These are phyloP conservation scores for Caloenas nicobarica DNA, from an alignment of 2,113 vertebrate genomes.

Conservation along the genomic window DNA sequence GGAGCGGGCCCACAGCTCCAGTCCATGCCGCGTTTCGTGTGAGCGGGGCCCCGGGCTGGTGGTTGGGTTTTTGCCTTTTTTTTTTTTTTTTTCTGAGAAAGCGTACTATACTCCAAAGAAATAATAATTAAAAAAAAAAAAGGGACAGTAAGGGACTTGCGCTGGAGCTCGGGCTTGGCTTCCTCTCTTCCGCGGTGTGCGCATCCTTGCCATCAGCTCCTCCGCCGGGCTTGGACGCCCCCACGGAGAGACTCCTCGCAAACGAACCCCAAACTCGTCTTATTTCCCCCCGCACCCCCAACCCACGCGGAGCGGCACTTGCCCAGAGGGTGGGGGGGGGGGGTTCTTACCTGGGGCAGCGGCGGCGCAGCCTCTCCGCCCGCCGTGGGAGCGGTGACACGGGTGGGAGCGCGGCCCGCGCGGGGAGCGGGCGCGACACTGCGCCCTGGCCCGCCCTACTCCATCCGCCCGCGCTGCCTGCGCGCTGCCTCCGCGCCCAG, in stretches of 20 bases:
- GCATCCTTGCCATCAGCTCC: background rate
- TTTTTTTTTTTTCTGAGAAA: background rate
- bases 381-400: slow-evolving; percentile 24
- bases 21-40: background rate
- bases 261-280: background rate
- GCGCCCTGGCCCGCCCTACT: slow-evolving; percentile 31
- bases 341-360: slow-evolving; percentile 20
- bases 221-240: background rate
- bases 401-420: background rate
- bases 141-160: background rate
- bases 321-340: background rate
- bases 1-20: background rate
- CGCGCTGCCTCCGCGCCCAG: slow-evolving; percentile 69
- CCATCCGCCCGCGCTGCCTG: slow-evolving; percentile 27
- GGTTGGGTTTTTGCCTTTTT: fast-evolving
- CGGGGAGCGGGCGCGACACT: background rate
- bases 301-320: background rate
- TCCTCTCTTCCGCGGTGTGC: background rate
- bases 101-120: background rate
- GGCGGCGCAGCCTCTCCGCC: background rate
- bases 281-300: background rate
- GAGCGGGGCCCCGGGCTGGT: background rate
- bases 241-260: background rate
- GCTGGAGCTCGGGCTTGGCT: background rate
- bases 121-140: background rate